Base-by-base conservation (phyloP, 2,113 vertebrate genomes). In the Chascanopsetta lugubris region DNA sequence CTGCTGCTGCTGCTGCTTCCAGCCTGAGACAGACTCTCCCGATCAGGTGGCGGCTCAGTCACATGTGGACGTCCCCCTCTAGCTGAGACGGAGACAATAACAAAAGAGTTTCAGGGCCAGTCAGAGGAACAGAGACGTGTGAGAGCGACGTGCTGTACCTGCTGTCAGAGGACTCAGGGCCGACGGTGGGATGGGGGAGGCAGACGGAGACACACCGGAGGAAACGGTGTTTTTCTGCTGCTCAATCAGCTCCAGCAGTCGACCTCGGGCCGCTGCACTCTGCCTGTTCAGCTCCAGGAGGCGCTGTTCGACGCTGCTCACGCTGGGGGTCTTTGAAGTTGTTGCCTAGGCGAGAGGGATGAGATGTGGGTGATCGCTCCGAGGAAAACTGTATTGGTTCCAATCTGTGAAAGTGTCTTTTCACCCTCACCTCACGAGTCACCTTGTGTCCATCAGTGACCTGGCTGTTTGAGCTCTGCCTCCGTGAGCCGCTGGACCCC, bases 251-350 rank as follows among this genome's bases (percentile, higher is more conserved):
- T 94, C 91, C 64, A 98, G 61, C 1, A 99, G 91, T 65, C 93
- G 95, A 57, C 81, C 82, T 32, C 92, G 91, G 1, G 96, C 96
- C 63, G 93, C 95, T 42, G 93, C 82, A 40, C 95, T 97, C 80
- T 96, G 95, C 24, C 90, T 92, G 84, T 95, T 96, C 65, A 98
- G 77, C 83, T 97, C 95, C 21, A 94, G 93, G 75, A 96, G 94
- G 79, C 94, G 92, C 53, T 95, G 93, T 77, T 97, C 94, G 85
- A 96, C 90, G 6, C 82, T 91, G 34, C 61, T 82, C n/a, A 48
- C 21, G 36, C 61, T 60, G 25, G 61, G 15, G 11, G 26, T 6
- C n/a, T 42, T 59, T 0, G 17, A 25, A 3, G 48, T 36, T 5
- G 46, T 18, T 13, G 22, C 34, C 89, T 91, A 34, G 18, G 20